Percentiles rank a stretch among this genome's conserved stretches.
phyloP scores from a whole-genome alignment of 2,888 invertebrate genomes.

The Helleia helle region DNA sequence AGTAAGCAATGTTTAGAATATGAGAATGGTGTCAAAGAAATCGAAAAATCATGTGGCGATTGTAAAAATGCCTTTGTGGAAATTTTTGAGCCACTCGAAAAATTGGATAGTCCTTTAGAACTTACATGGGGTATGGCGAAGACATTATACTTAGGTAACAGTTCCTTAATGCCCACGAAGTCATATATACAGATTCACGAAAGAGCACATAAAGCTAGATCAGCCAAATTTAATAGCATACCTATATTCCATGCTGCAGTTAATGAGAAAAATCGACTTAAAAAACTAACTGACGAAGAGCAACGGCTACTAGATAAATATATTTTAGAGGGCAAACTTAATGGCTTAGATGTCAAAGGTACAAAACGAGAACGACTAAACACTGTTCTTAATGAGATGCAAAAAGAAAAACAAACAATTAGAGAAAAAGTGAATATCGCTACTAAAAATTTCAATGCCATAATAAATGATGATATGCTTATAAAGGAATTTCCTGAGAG shows the following conservation, averaged over 20 bases:
- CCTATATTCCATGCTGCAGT: slow-evolving; percentile 81
- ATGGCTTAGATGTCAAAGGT: slow-evolving; percentile 81
- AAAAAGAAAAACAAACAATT: slow-evolving; percentile 75
- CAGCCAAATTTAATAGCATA: slow-evolving; percentile 81
- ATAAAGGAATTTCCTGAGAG: slow-evolving; percentile 83
- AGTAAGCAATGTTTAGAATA: slow-evolving; percentile 87
- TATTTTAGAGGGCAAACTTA: slow-evolving; percentile 85
- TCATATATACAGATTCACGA: slow-evolving; percentile 86
- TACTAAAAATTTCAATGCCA: slow-evolving; percentile 78
- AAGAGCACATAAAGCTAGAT: slow-evolving; percentile 82
- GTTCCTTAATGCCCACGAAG: slow-evolving; percentile 84
- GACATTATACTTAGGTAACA: slow-evolving; percentile 85
- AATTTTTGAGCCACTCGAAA: slow-evolving; percentile 83
- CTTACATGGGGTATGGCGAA: slow-evolving; percentile 92
- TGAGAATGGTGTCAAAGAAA: slow-evolving; percentile 80
- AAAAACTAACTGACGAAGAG: slow-evolving; percentile 75
- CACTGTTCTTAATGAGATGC: slow-evolving; percentile 64
- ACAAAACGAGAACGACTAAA: slow-evolving; percentile 57
- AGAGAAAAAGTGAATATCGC: slow-evolving; percentile 78
- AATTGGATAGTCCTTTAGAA: slow-evolving; percentile 81
- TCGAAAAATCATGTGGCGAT: slow-evolving; percentile 71
- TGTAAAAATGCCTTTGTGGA: slow-evolving; percentile 78
- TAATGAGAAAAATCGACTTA: slow-evolving; percentile 60
- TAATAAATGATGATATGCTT: slow-evolving; percentile 76
- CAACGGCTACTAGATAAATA: slow-evolving; percentile 84